Evolutionary conservation across 2,113 vertebrate genomes (phyloP), one percentile per base, ranked within the genome.

Genomic region (Tonatia bakeri): DNA sequence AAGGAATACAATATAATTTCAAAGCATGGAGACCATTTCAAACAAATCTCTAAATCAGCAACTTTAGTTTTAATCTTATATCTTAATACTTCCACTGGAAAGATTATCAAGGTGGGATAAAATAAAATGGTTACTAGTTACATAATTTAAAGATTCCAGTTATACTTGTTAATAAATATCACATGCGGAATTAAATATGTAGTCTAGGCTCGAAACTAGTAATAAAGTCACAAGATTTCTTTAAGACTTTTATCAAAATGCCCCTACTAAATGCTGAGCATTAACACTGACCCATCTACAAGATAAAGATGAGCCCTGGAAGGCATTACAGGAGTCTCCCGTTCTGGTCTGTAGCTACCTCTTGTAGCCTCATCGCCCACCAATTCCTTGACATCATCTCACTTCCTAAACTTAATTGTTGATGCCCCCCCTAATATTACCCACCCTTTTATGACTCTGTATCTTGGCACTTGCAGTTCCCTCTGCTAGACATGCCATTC

Each of bases 21-120:
- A 76, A 96, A 96, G 75, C 38, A 88, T 65, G 6, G 26, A 87
- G 31, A 87, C 36, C 4, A 92, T 77, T 92, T 95, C 80, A 97
- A 97, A 87, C 4, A 87, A 82, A 76, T 33, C 73, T 50, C 16
- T 76, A 52, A 50, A 47, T 77, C 56, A 94, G 69, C 4, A 7
- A 4, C 45, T 86, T 31, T 24, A 87, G 33, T 43, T 82, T 94
- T 82, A 94, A 59, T 61, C 16, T 92, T 67, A 1, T 73, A 56
- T 91, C 45, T 88, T 93, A 96, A 24, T 28, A 87, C 22, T 54
- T 73, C 36, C 56, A 72, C 61, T 43, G 7, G 79, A 43, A 95
- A 28, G 54, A 40, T 17, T 84, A 88, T 91, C 24, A 91, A 38
- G 6, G 8, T 77, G n/a, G 59, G 13, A 40, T 90, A 93, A 93